phyloP scores from a whole-genome alignment of 1,140 invertebrate species.

The Tetramorium alpestre region DNA sequence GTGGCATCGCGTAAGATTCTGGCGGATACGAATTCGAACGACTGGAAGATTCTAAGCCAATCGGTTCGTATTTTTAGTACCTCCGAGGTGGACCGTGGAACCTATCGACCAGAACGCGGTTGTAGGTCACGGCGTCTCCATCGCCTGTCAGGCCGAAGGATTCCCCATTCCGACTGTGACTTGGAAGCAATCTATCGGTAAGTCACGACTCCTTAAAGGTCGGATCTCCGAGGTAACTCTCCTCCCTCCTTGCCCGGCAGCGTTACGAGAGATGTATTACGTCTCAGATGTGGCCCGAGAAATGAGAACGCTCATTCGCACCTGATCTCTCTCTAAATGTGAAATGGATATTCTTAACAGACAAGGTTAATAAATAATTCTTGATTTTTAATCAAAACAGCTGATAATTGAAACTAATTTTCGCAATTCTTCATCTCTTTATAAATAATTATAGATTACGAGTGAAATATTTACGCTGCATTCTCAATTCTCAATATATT shows the following conservation, averaged over 20 bases:
- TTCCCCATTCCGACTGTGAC: slow-evolving; percentile 94
- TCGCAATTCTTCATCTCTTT: background rate
- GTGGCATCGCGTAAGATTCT: slow-evolving; percentile 39
- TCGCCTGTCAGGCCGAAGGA: slow-evolving; percentile 96
- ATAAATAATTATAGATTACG: background rate
- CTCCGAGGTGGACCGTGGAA: slow-evolving; percentile 96
- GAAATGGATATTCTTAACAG: background rate
- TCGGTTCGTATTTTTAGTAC: slow-evolving; percentile 88
- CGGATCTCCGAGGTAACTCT: slow-evolving; percentile 22
- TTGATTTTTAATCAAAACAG: background rate
- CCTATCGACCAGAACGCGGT: slow-evolving; percentile 94
- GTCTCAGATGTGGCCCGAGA: slow-evolving; percentile 18
- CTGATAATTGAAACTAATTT: background rate
- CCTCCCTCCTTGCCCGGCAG: background rate
- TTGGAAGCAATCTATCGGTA: slow-evolving; percentile 95
- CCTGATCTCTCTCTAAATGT: background rate
- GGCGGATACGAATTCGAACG: slow-evolving; percentile 26
- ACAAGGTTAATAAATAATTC: background rate
- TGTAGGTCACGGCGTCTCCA: slow-evolving; percentile 92
- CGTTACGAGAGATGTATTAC: slow-evolving; percentile 44
- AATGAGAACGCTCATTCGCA: slow-evolving; percentile 38
- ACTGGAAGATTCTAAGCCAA: slow-evolving; percentile 72
- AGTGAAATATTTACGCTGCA: background rate
- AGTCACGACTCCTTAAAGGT: slow-evolving; percentile 72
- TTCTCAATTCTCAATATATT: background rate